phyloP scores from a whole-genome alignment of 2,113 vertebrate genomes.

The Pachyramphus minor region DNA sequence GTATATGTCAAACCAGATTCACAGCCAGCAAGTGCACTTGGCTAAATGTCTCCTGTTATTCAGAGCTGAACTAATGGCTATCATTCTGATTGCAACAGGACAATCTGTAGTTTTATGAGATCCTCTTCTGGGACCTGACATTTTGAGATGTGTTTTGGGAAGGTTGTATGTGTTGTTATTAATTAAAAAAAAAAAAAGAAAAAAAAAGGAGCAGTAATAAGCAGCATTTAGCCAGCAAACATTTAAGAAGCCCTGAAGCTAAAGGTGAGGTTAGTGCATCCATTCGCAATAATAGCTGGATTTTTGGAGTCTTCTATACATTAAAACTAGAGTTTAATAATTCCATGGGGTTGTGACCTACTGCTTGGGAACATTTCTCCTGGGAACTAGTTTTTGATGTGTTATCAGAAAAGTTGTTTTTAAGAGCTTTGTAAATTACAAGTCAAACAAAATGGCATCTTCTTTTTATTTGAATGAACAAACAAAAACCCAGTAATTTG shows the following conservation, averaged over 20 bases:
- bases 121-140: not conserved
- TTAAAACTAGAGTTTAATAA: not conserved
- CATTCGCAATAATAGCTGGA: not conserved
- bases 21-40: not conserved
- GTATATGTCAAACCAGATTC: not conserved
- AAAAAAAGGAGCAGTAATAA: not conserved
- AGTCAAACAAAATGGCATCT: not conserved
- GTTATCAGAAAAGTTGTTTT: not conserved
- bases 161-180: not conserved
- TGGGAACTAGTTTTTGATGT: not conserved
- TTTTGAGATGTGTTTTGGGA: not conserved
- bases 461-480: not conserved
- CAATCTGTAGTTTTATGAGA: not conserved
- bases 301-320: not conserved
- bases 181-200: not conserved
- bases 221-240: not conserved
- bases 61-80: slow-evolving; percentile 24
- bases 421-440: not conserved
- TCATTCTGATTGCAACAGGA: not conserved
- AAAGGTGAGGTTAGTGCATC: not conserved
- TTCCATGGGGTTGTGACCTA: not conserved
- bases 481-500: not conserved
- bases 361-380: not conserved
- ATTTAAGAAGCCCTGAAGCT: not conserved
- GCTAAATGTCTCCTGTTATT: slow-evolving; percentile 9